Evolutionary conservation across 2,797 vertebrate genomes (phyloP).

Genomic region (Capromys pilorides): DNA sequence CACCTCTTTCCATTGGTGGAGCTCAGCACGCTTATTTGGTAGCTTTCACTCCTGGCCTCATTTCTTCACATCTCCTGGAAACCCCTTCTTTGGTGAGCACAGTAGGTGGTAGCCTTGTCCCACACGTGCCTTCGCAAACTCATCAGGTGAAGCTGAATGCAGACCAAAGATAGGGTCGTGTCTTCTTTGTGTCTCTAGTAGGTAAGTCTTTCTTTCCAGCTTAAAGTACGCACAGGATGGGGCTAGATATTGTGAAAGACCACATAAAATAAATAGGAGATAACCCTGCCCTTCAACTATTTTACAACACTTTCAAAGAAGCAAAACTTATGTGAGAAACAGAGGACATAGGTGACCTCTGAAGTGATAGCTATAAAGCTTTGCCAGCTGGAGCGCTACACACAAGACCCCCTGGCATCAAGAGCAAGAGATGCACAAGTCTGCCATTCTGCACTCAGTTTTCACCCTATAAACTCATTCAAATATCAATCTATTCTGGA

Average conservation of each 20-base stretch:
- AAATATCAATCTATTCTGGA: background rate
- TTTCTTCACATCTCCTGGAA: background rate
- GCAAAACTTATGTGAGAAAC: background rate
- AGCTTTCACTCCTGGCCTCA: background rate
- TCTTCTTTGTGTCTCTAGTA: background rate
- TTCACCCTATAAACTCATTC: conserved; percentile 4
- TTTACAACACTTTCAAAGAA: conserved; percentile 12
- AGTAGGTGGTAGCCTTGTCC: background rate
- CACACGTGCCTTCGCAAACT: background rate
- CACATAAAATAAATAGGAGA: background rate
- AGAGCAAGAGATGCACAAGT: background rate
- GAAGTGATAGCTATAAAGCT: background rate
- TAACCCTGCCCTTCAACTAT: background rate
- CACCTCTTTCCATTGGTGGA: background rate
- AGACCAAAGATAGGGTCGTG: background rate
- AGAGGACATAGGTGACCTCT: background rate
- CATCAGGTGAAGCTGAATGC: background rate
- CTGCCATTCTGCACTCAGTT: background rate
- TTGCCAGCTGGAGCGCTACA: background rate
- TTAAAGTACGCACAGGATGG: background rate
- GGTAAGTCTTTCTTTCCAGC: background rate
- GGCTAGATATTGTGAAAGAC: background rate
- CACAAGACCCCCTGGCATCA: background rate
- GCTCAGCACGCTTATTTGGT: background rate
- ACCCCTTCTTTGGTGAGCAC: background rate